phyloP scores from a whole-genome alignment of 1,140 invertebrate species.

The Cydia splendana region DNA sequence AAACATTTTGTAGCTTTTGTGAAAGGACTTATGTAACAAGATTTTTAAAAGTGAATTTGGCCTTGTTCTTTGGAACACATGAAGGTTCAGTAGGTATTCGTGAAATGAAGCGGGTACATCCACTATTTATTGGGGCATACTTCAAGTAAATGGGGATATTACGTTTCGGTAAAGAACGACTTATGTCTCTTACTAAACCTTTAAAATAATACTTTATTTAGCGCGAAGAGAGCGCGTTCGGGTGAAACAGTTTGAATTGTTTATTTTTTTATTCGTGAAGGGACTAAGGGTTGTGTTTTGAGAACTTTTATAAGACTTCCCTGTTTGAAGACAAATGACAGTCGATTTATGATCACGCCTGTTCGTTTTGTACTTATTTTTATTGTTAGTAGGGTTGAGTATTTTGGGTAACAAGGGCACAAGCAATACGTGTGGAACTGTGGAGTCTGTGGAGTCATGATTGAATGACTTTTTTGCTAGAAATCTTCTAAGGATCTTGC shows the following conservation, averaged over 20 bases:
- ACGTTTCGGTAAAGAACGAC: slow-evolving; percentile 3
- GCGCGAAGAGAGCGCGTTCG: not conserved
- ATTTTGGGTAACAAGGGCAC: not conserved
- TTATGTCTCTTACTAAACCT: not conserved
- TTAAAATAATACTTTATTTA: not conserved
- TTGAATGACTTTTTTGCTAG: not conserved
- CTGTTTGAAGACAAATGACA: not conserved
- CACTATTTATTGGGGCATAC: slow-evolving; percentile 52
- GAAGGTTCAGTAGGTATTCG: slow-evolving; percentile 39
- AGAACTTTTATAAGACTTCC: slow-evolving; percentile 6
- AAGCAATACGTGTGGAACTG: not conserved
- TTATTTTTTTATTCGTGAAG: slow-evolving; percentile 10
- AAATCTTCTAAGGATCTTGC: too few species aligned
- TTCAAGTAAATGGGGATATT: slow-evolving; percentile 48
- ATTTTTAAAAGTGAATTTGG: not conserved
- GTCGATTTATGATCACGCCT: not conserved
- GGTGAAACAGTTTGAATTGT: slow-evolving; percentile 22
- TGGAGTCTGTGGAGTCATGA: not conserved
- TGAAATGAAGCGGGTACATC: slow-evolving; percentile 45
- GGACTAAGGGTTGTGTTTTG: slow-evolving; percentile 3
- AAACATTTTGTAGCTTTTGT: not conserved
- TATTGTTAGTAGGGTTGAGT: not conserved
- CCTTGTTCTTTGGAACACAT: slow-evolving; percentile 29
- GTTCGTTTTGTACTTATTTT: slow-evolving; percentile 6
- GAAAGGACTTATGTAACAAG: not conserved